phyloP scores from a whole-genome alignment of 2,888 invertebrate genomes.

The Eumacrocentrus americanus region DNA sequence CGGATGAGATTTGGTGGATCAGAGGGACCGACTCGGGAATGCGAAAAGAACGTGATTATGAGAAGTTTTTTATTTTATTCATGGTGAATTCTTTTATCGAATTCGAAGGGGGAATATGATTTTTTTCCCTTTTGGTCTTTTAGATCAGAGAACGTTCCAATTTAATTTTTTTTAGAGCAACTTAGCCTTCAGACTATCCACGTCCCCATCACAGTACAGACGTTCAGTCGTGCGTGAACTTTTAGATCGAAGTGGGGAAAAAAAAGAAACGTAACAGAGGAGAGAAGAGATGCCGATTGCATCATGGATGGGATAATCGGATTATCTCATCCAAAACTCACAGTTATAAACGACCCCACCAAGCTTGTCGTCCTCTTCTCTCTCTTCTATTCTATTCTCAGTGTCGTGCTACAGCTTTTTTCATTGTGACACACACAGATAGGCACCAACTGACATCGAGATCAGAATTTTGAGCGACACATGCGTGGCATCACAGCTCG shows the following conservation, averaged over 20 bases:
- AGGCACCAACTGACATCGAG: too few relatives aligned
- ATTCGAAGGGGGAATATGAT: conserved; percentile 1
- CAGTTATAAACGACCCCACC: too few relatives aligned
- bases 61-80: conserved; percentile 12
- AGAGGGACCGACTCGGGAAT: conserved; percentile 25
- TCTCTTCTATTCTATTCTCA: too few relatives aligned
- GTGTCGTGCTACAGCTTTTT: too few relatives aligned
- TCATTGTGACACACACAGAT: too few relatives aligned
- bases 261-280: conserved; percentile 13
- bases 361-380: too few relatives aligned
- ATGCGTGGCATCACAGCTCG: conserved; percentile 3
- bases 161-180: background rate
- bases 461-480: too few relatives aligned
- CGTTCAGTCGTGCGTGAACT: background rate
- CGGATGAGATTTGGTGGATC: conserved; percentile 35
- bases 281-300: conserved; percentile 22
- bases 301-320: conserved; percentile 36
- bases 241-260: conserved; percentile 10
- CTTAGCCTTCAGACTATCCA: background rate
- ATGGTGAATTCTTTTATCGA: conserved; percentile 5
- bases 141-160: too few relatives aligned
- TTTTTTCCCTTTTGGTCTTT: background rate
- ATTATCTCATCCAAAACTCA: conserved; percentile 32
- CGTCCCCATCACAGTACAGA: background rate
- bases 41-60: conserved; percentile 24